Base-by-base conservation (phyloP, 2,888 invertebrate species). In the Apomyelois bistriatella region DNA sequence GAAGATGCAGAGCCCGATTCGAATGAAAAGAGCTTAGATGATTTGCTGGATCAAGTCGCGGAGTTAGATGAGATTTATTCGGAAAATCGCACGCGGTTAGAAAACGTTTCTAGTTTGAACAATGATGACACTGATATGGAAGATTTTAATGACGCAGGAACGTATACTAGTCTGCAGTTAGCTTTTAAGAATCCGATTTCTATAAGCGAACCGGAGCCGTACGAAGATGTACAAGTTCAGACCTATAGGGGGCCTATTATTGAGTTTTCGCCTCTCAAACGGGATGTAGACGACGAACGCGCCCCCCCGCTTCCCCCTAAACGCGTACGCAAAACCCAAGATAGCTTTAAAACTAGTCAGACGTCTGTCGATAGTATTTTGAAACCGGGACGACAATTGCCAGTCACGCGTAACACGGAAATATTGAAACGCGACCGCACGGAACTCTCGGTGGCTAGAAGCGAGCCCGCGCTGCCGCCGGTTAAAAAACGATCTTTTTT, bases 301-400 rank as follows among this genome's bases (percentile, higher is more conserved):
- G 87, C 95, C 41, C 96, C 96, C 0, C 96, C 96, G 0, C 69
- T 96, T 53, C 96, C 96, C 0, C 97, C 97, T 0, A 97, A 96
- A 73, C 92, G 96, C 48, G 87, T 93, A 1, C 93, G 93, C 51
- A 94, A 93, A 60, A 68, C 74, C 2, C 68, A 73, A 5, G 88
- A 86, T 55, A 73, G 76, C 0, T 80, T 90, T 62, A 87, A 72
- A 64, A 82, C 75, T 13, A 91, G 85, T 46, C 88, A 87, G 53
- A 85, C 84, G 0, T 88, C 90, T 0, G 87, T 85, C 8, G 82
- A 88, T 49, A 82, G 83, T 46, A 70, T 88, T 22, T 62, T 87
- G 0, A 82, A 81, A 53, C 88, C 90, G 1, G 90, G 89, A 1
- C 67, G 72, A 0, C 82, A 73, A 58, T 38, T 85, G 36, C 82